Conservation (phyloP, 2,888 invertebrate species). For the Cephus sareptanus region DNA sequence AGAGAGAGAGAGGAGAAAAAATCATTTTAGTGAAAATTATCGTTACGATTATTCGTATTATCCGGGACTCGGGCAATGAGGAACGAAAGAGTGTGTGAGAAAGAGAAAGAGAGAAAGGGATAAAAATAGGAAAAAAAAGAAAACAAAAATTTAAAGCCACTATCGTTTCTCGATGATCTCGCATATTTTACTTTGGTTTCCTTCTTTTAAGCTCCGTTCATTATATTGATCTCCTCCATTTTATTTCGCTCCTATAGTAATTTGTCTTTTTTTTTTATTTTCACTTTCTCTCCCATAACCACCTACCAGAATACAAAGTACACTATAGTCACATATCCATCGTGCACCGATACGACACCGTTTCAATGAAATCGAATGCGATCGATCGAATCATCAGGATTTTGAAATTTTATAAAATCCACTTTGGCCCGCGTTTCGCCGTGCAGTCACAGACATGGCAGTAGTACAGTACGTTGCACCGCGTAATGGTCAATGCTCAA, state of each 20-base stretch:
- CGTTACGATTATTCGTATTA: not conserved
- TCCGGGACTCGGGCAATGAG: not conserved
- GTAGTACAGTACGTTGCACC: not conserved
- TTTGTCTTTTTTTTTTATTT: not conserved
- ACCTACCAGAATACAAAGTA: not conserved
- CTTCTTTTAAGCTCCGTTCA: not conserved
- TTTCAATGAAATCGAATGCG: not conserved
- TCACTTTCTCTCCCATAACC: not conserved
- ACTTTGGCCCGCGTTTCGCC: not conserved
- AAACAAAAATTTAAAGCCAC: not conserved
- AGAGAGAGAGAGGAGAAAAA: slow-evolving; percentile 3
- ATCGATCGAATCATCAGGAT: not conserved
- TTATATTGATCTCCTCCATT: not conserved
- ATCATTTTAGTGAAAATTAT: slow-evolving; percentile 1
- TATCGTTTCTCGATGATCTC: not conserved
- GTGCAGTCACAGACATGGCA: not conserved
- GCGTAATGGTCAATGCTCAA: not conserved
- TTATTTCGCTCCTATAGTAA: not conserved
- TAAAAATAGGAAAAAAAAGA: not conserved
- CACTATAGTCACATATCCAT: not conserved
- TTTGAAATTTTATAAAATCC: not conserved
- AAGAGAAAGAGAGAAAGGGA: not conserved
- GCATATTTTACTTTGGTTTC: not conserved
- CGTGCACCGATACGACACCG: not conserved
- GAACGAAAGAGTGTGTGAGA: not conserved